Evolutionary conservation across 35 echinoderm and acorn worm genomes (phyloP), one percentile per base, ranked within the genome.

Genomic region (Diadema setosum): DNA sequence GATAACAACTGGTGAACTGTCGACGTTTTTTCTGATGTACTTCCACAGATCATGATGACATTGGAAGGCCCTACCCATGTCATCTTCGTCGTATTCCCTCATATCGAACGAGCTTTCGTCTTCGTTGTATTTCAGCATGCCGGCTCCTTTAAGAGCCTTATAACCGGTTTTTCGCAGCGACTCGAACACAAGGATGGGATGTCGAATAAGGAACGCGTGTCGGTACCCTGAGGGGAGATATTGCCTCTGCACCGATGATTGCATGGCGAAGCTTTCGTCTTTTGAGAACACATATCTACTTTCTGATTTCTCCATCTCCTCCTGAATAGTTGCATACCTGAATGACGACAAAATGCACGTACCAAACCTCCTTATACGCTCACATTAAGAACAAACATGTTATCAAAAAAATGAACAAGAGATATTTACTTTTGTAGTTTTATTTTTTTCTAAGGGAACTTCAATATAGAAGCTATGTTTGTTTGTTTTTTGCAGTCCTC

Each of bases 131-230:
- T 57, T 18, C 42, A 46, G 41, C 0, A 31, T 32, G 6, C 46
- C 46, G 3, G 21, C 57, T 42, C 56, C 46, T 30, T 46, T 75
- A 42, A 75, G 23, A 45, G 65, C 42, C 23, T 40, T 33, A 23
- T 85, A 61, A 37, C 61, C 18, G 1, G 78, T 41, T 23, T 86
- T 65, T 39, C 76, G 70, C 46, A 57, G 86, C 23, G 90, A 92
- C 0, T 37, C 15, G 30, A 86, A 92, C 18, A 92, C 82, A 32
- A 50, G 46, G 8, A 21, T 14, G 6, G 91, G 91, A 82, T 93
- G 30, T 5, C 91, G 56, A 24, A 93, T 93, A n/a, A 93, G 42
- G 59, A 93, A 87, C 1, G 46, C 80, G 43, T 93, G 91, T 30
- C 37, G 70, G 50, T 87, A 93, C 6, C 91, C 91, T 37, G 59